Base-by-base conservation (phyloP, 2,113 vertebrate genomes). In the Motacilla alba region DNA sequence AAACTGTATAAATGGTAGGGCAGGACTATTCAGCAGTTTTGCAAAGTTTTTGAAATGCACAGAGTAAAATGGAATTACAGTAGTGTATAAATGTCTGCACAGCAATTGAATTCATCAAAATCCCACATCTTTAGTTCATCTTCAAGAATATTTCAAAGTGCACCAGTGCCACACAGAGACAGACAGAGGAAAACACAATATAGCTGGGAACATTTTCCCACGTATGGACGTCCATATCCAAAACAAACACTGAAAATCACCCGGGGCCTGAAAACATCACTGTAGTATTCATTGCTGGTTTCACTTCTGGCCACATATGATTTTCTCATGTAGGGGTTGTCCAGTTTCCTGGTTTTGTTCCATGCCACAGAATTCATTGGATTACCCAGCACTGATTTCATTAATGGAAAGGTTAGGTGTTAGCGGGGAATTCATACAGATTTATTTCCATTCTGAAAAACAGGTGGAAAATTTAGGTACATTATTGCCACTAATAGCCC, bases 81-180 rank as follows among this genome's bases (percentile, higher is more conserved):
- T 39, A 55, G 66, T 67, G 83, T 13, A 63, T 27, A 70, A 83
- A 88, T 35, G 20, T 64, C 82, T 83, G 75, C 55, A 81, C 12
- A 81, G 79, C 28, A 60, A 68, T 6, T 47, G 44, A 74, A 87
- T 55, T 50, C 33, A 44, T 66, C 67, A 70, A 85, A 90, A 92
- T 64, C 60, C 28, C 59, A 63, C 63, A 81, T 86, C 64, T 88
- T 94, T 35, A 74, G 31, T 63, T 55, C 55, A 73, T 93, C 84
- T 46, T 89, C 39, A 62, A 60, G 82, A 86, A 88, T 77, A 86
- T 96, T 76, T 95, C 72, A 49, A 96, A 96, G 93, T 92, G 79
- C 93, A 95, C 90, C 93, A 96, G 90, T 96, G 96, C 95, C 96
- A 94, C 93, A 95, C 72, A 93, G 93, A 96, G 95, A 97, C 95